Conservation (phyloP, 1,140 invertebrate species). For the Caenorhabditis latens region DNA sequence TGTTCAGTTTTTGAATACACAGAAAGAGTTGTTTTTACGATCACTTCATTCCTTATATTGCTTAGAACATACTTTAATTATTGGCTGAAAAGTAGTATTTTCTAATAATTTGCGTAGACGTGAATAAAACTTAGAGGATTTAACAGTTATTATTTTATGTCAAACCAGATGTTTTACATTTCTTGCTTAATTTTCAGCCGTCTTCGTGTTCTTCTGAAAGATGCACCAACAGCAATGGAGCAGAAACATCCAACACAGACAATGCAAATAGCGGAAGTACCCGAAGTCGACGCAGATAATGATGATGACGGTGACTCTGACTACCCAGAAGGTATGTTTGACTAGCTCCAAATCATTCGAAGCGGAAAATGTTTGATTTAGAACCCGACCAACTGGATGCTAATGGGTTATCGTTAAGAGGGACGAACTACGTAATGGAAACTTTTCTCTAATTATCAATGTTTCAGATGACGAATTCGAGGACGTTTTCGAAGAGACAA, state of each 20-base stretch:
- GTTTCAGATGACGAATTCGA: slow-evolving; percentile 14
- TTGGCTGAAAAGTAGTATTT: no score
- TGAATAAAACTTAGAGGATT: no score
- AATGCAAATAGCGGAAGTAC: background rate
- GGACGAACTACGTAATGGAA: background rate
- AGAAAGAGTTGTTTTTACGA: no score
- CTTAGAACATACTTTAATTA: no score
- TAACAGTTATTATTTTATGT: no score
- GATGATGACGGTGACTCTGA: slow-evolving; percentile 8
- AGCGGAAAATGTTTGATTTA: background rate
- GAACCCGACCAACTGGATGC: slow-evolving; percentile 15
- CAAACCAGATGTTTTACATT: no score
- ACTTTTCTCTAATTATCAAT: no score
- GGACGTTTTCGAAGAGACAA: slow-evolving; percentile 3
- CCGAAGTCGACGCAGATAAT: background rate
- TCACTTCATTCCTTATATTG: no score
- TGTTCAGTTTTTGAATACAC: no score
- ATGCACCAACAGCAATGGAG: background rate
- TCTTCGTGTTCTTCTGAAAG: background rate
- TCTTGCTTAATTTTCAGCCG: background rate
- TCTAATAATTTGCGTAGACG: no score
- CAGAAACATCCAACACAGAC: background rate
- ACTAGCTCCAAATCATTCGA: background rate
- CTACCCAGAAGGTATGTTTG: background rate
- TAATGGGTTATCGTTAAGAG: background rate